Evolutionary conservation across 1,140 invertebrate genomes (phyloP), one percentile per base, ranked within the genome.

Genomic region (Bicyclus anynana): DNA sequence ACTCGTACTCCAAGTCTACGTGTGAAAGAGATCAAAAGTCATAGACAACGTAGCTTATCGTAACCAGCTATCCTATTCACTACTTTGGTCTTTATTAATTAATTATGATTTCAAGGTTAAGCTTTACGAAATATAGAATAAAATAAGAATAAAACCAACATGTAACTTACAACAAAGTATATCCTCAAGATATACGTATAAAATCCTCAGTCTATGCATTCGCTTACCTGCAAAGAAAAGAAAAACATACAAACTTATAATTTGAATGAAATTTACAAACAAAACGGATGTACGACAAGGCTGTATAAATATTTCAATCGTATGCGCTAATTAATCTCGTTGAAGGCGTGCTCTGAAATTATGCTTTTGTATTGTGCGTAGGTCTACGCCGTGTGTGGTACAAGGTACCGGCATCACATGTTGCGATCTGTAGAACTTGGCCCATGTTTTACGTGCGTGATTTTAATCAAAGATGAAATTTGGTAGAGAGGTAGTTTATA

Each of bases 311-410:
- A 48, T 27, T 50, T 50, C 54, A 50, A 57, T 42, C 37, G 72
- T 75, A 74, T 67, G 69, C 40, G 59, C 71, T 80, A 80, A 80
- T 78, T 80, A 76, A 80, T 76, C 71, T 76, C 62, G 55, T 52
- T 33, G 48, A 47, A 64, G 73, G 73, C 71, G 74, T 66, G 56
- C 48, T 59, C 52, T 66, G 69, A 52, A 72, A 72, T 70, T 70
- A 56, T 68, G 63, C 65, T 62, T 77, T 77, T 72, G 72, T 74
- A 66, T 62, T 65, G 47, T 56, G 54, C 56, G 38, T 40, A 55
- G 62, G 57, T 37, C 40, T 17, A 14, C 38, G 17, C 47, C 7
- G 7, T 38, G 20, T 62, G 16, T 63, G 65, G 64, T 62, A 12
- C 27, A 64, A 60, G 57, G 18, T 49, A 46, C 51, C 49, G 29